phyloP scores from a whole-genome alignment of 2,888 invertebrate species.

The Endomychus coccineus region DNA sequence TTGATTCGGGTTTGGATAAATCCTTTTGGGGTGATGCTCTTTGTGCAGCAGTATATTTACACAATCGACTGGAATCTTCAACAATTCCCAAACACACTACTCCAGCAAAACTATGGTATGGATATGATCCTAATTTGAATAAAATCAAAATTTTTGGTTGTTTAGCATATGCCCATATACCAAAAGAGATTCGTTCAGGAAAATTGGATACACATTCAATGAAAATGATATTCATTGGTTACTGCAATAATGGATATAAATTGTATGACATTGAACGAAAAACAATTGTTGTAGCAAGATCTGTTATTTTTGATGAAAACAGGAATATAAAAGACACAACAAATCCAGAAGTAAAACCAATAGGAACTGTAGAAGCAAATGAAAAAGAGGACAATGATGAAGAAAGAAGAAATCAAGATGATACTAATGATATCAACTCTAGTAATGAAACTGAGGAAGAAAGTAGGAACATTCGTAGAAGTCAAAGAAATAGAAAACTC shows the following conservation, averaged over 20 bases:
- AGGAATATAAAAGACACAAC: background rate
- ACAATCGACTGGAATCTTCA: conserved; percentile 4
- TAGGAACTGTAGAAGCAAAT: conserved; percentile 4
- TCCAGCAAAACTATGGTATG: background rate
- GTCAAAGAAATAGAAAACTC: background rate
- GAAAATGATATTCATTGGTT: conserved; percentile 11
- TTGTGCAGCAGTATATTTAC: conserved; percentile 2
- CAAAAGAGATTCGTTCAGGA: conserved; percentile 4
- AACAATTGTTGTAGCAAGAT: conserved; percentile 1
- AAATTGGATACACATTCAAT: conserved; percentile 4
- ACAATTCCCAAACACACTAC: conserved; percentile 2
- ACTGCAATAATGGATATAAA: conserved; percentile 7
- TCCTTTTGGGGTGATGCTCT: conserved; percentile 2
- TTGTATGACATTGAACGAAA: conserved; percentile 1
- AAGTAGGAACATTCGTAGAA: background rate
- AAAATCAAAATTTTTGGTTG: conserved; percentile 2
- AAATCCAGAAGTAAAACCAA: background rate
- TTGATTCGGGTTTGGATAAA: conserved; percentile 1
- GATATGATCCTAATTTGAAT: background rate
- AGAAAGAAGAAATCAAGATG: background rate
- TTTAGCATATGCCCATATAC: conserved; percentile 2
- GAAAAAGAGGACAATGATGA: background rate
- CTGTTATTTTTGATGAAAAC: conserved; percentile 2
- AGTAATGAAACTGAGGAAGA: background rate
- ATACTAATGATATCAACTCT: no score